These are phyloP conservation scores for Caenorhabditis parvicauda DNA, from an alignment of 2,888 invertebrate species.

Conservation along the genomic window DNA sequence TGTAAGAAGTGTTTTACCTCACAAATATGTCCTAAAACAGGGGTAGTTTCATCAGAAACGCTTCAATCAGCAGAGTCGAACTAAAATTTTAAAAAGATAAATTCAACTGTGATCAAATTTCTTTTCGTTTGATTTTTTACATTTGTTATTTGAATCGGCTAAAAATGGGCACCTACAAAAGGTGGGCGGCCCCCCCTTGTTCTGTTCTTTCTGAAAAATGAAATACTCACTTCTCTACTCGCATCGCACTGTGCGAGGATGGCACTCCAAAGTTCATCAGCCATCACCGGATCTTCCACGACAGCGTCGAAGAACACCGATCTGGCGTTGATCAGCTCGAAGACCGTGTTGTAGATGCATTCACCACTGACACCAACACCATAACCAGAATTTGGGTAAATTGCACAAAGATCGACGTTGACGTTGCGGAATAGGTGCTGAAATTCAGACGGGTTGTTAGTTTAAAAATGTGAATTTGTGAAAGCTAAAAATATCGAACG, in stretches of 20 bases:
- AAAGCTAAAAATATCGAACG: too few relatives aligned
- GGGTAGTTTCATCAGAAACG: too few relatives aligned
- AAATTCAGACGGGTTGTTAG: too few relatives aligned
- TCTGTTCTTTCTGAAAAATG: neutral
- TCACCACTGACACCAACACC: too few relatives aligned
- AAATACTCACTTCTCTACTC: conserved; percentile 9
- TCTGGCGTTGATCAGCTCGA: conserved; percentile 19
- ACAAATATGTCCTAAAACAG: too few relatives aligned
- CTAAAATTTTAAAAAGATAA: too few relatives aligned
- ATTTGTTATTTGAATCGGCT: conserved; percentile 4
- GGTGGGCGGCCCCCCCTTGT: neutral
- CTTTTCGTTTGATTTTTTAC: conserved; percentile 16
- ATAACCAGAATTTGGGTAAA: conserved; percentile 22
- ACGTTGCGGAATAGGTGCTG: conserved; percentile 29
- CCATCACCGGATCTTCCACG: conserved; percentile 24
- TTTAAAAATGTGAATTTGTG: too few relatives aligned
- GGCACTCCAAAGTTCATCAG: conserved; percentile 30
- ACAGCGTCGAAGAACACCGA: conserved; percentile 34
- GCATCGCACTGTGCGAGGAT: conserved; percentile 25
- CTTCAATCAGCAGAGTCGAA: too few relatives aligned
- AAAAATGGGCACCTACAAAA: neutral
- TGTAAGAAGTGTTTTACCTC: too few relatives aligned
- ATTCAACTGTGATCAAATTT: too few relatives aligned
- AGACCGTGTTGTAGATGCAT: conserved; percentile 10
- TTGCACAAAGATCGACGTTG: conserved; percentile 26